Evolutionary conservation across 2,888 invertebrate species (phyloP), one percentile per base, ranked within the genome.

Genomic region (Agrotis clavis): DNA sequence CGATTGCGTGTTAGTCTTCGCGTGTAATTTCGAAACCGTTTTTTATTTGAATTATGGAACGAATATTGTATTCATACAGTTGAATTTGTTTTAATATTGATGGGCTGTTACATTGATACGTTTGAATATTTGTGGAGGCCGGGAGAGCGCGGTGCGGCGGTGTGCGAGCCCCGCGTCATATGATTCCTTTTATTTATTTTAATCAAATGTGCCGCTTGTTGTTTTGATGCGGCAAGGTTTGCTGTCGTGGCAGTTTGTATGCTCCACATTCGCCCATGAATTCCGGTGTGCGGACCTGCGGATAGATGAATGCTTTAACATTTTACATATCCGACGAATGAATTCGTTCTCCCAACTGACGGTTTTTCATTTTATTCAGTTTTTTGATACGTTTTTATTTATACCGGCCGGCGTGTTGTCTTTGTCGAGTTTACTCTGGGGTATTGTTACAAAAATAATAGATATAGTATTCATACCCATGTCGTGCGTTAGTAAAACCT

Each of bases 251-350:
- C 92, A 92, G 93, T 93, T 93, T 93, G 93, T 91, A 90, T 87
- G 86, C 84, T 89, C 90, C 90, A 92, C 90, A 92, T 92, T 92
- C 92, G 90, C 86, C 92, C 93, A 93, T 94, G 95, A 94, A 95
- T 94, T 94, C 93, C 94, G 91, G 92, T 92, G 92, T 89, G 88
- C 90, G 89, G 90, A 92, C 89, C 90, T 89, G 91, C 88, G 91
- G 92, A 92, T 93, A 94, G 94, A 95, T 95, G 96, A 95, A 95
- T 95, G 93, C 92, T 94, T 95, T 93, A 94, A 94, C 93, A 94
- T 95, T 95, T 95, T 95, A 95, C 94, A 95, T 94, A 94, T 94
- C 93, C 93, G 91, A 92, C 94, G 92, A 94, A 94, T 94, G 94
- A 93, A 95, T 94, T 93, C 91, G 91, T 91, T 92, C 88, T 90